Base-by-base conservation (phyloP, 35 echinoderm and acorn worm genomes). In the Ophiothrix spiculata region DNA sequence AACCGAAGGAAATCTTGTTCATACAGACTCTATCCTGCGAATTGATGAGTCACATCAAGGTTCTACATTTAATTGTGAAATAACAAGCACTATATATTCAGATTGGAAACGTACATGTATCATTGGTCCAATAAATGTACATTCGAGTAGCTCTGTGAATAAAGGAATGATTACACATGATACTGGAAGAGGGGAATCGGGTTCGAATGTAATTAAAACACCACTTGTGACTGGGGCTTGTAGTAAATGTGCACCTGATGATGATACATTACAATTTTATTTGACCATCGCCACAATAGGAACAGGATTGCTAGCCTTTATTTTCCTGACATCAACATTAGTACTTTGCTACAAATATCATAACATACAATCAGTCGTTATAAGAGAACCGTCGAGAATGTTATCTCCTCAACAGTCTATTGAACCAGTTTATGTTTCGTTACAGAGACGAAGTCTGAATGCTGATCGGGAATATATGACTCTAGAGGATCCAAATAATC, bases 401-500 rank as follows among this genome's bases (percentile, higher is more conserved):
- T 2, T 69, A 25, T 12, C 60, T 4, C 1, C 60, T 69, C 10
- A 69, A 10, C 60, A 69, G 29, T 10, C 60, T 2, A 28, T n/a
- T 69, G 60, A 69, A 69, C 60, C 60, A 15, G 60, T 69, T 69
- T 69, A 69, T 69, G 60, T 69, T 15, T 69, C 60, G 29, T 69
- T 69, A n/a, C 60, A 69, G 29, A 69, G 60, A n/a, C 60, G 60
- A 15, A 69, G 60, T 25, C 17, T 28, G 8, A 69, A 25, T n/a
- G n/a, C n/a, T n/a, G 60, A 69, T 4, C 60, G 60, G 29, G 60
- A 15, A 15, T 69, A 69, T 28, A 69, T 69, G 60, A 69, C 60
- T 69, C 60, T 69, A 2, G 60, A 69, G 25, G 60, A 69, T 69
- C 60, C 60, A 10, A 69, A 69, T 69, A 69, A 69, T 69, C 60